These are phyloP conservation scores for Rhyacophila evoluta DNA, from an alignment of 2,888 invertebrate genomes.

Conservation along the genomic window DNA sequence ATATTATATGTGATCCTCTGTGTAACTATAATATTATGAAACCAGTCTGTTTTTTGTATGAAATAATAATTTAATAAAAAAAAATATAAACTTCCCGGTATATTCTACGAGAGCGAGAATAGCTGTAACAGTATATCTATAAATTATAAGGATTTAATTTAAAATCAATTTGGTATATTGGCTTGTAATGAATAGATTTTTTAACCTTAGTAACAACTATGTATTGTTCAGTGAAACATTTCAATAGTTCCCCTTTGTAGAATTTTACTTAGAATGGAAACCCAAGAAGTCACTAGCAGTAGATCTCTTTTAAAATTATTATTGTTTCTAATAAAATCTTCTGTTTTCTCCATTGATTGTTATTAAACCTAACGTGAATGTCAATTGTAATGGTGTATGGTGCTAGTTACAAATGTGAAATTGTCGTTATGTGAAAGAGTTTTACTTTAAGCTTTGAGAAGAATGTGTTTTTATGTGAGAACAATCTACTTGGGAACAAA, in stretches of 20 bases:
- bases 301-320: background rate
- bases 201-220: background rate
- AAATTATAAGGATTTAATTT: background rate
- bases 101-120: too few species aligned
- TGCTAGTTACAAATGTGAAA: background rate
- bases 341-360: background rate
- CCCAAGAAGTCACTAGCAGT: background rate
- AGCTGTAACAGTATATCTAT: background rate
- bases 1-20: too few species aligned
- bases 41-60: too few species aligned
- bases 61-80: too few species aligned
- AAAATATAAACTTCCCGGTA: too few species aligned
- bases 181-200: background rate
- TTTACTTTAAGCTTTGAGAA: background rate
- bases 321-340: conserved; percentile 1
- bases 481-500: too few species aligned
- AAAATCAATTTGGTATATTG: background rate
- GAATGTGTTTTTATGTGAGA: too few species aligned
- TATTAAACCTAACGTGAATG: background rate
- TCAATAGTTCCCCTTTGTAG: conserved; percentile 1
- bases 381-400: conserved; percentile 10
- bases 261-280: conserved; percentile 3
- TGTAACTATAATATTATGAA: too few species aligned
- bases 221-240: background rate
- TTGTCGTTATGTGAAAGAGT: background rate